A percentile compares a stretch with the other conserved stretches of the same genome.
Evolutionary conservation across 2,797 vertebrate species (phyloP).

Genomic region (Eulemur albifrons): DNA sequence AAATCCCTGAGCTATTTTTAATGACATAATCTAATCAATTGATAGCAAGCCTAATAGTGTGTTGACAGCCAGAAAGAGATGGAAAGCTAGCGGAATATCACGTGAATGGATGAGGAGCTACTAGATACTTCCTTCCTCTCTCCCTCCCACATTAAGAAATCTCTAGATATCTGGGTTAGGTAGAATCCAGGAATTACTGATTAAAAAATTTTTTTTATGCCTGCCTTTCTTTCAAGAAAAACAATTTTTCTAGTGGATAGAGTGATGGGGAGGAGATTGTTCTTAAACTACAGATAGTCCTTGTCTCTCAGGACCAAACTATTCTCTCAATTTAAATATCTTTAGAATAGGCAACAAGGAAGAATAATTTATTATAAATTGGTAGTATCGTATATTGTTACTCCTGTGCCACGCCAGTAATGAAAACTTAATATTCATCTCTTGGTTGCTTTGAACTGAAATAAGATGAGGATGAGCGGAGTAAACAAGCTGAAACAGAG

Average conservation of each 20-base stretch:
- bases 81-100: conserved; percentile 35
- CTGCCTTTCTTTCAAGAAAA: not conserved
- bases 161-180: not conserved
- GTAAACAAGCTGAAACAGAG: conserved; percentile 85
- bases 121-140: not conserved
- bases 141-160: not conserved
- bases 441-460: conserved; percentile 85
- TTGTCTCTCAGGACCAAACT: not conserved
- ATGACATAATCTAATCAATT: conserved; percentile 78
- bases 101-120: not conserved
- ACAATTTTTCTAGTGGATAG: not conserved
- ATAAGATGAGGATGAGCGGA: conserved; percentile 81
- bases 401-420: not conserved
- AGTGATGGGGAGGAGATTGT: not conserved
- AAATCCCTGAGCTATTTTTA: conserved; percentile 77
- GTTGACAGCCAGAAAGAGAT: conserved; percentile 66
- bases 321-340: conserved; percentile 58
- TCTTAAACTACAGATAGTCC: not conserved
- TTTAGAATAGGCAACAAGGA: not conserved
- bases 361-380: conserved; percentile 20
- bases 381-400: not conserved
- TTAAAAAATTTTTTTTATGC: not conserved
- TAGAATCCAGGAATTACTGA: not conserved
- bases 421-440: conserved; percentile 87
- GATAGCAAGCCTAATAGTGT: conserved; percentile 68